Evolutionary conservation across 2,888 invertebrate species (phyloP).

Genomic region (Carpatolechia fugitivella): DNA sequence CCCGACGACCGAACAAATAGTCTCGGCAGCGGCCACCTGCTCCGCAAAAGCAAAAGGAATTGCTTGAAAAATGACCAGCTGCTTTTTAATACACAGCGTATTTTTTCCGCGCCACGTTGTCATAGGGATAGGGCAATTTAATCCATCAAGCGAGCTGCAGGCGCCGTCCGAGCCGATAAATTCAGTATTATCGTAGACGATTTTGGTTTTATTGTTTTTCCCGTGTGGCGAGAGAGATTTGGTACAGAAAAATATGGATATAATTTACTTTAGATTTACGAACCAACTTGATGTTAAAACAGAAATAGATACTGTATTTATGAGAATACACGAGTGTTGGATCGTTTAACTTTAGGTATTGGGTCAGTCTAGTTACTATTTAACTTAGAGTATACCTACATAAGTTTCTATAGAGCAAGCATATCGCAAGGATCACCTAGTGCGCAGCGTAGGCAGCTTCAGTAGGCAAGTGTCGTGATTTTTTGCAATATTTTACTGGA

Average conservation of each 20-base stretch:
- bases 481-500: too few relatives aligned
- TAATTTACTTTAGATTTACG: slow-evolving; percentile 4
- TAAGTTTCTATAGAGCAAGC: too few relatives aligned
- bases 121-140: slow-evolving; percentile 79
- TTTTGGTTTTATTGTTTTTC: slow-evolving; percentile 72
- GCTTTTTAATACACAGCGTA: slow-evolving; percentile 75
- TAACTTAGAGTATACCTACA: too few relatives aligned
- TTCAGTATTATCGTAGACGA: slow-evolving; percentile 71
- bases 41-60: slow-evolving; percentile 74
- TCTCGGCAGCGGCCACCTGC: slow-evolving; percentile 50
- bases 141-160: slow-evolving; percentile 73
- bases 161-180: slow-evolving; percentile 69
- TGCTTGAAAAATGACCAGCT: slow-evolving; percentile 79
- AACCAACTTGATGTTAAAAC: background rate
- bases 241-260: slow-evolving; percentile 32
- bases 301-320: background rate
- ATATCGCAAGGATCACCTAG: too few relatives aligned
- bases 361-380: background rate
- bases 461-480: too few relatives aligned
- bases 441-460: too few relatives aligned
- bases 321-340: too few relatives aligned
- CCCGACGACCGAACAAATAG: slow-evolving; percentile 36
- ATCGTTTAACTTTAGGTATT: background rate
- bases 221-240: slow-evolving; percentile 51
- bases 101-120: slow-evolving; percentile 78